phyloP scores from a whole-genome alignment of 2,113 vertebrate genomes.

The Eolophus roseicapilla region DNA sequence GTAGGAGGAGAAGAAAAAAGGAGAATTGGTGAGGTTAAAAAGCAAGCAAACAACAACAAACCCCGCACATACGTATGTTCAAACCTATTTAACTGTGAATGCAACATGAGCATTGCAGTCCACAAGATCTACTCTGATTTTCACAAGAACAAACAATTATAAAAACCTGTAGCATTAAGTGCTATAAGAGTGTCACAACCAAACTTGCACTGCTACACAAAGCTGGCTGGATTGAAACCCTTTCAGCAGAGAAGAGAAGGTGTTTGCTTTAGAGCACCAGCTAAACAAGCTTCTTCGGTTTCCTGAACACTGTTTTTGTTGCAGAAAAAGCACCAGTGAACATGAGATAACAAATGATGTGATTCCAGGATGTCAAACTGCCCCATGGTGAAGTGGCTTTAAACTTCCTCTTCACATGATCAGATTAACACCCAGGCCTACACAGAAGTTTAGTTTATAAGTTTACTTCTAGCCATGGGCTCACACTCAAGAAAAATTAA shows the following conservation, averaged over 20 bases:
- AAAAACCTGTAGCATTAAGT: not conserved
- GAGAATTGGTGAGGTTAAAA: not conserved
- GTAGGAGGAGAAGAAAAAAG: rapidly evolving
- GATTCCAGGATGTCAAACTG: constrained; percentile 27
- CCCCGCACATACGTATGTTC: rapidly evolving
- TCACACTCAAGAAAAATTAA: not conserved
- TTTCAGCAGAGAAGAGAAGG: not conserved
- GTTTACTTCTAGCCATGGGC: not conserved
- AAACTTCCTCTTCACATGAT: constrained; percentile 8
- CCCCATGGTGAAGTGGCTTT: not conserved
- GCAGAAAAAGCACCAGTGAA: constrained; percentile 1
- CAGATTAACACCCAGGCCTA: not conserved
- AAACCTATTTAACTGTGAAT: not conserved
- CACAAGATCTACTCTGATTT: not conserved
- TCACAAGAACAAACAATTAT: not conserved
- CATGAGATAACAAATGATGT: not conserved
- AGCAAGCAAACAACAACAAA: not conserved
- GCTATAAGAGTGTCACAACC: not conserved
- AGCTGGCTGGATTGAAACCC: not conserved
- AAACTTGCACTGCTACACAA: not conserved
- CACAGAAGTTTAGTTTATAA: not conserved
- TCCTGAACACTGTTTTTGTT: constrained; percentile 21
- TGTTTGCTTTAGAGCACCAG: not conserved
- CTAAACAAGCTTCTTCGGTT: not conserved
- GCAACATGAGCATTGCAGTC: not conserved